phyloP scores from a whole-genome alignment of 2,888 invertebrate species.

The Rutpela maculata region DNA sequence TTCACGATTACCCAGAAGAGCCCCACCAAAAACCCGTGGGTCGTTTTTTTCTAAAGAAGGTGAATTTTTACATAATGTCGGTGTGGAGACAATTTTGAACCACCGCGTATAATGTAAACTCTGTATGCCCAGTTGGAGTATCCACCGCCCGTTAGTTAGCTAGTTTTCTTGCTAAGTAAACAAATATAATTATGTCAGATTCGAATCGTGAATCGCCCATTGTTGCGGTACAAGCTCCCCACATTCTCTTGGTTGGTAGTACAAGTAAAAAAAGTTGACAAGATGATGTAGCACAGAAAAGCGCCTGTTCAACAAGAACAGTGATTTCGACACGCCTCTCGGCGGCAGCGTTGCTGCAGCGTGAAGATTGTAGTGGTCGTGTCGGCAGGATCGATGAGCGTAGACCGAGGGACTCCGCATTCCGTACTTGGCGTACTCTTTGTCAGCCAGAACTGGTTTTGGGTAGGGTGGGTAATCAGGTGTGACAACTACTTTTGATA shows the following conservation, averaged over 20 bases:
- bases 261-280: constrained; percentile 26
- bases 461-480: constrained; percentile 25
- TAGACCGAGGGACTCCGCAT: constrained; percentile 15
- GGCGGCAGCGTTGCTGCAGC: constrained; percentile 23
- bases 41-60: too few relatives aligned
- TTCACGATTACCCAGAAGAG: too few relatives aligned
- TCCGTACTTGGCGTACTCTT: not conserved
- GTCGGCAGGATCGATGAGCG: constrained; percentile 28
- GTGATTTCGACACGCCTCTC: constrained; percentile 34
- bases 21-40: too few relatives aligned
- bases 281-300: constrained; percentile 25
- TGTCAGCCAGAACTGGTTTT: constrained; percentile 29
- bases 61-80: too few relatives aligned
- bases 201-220: constrained; percentile 23
- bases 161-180: constrained; percentile 5
- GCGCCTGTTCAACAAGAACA: constrained; percentile 31
- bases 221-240: constrained; percentile 28
- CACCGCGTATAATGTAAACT: too few relatives aligned
- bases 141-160: not conserved
- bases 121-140: too few relatives aligned
- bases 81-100: too few relatives aligned
- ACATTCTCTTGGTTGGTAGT: constrained; percentile 30
- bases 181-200: constrained; percentile 23
- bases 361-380: constrained; percentile 33
- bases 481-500: constrained; percentile 35